phyloP scores from a whole-genome alignment of 2,113 vertebrate species.

The Pleuronectes platessa region DNA sequence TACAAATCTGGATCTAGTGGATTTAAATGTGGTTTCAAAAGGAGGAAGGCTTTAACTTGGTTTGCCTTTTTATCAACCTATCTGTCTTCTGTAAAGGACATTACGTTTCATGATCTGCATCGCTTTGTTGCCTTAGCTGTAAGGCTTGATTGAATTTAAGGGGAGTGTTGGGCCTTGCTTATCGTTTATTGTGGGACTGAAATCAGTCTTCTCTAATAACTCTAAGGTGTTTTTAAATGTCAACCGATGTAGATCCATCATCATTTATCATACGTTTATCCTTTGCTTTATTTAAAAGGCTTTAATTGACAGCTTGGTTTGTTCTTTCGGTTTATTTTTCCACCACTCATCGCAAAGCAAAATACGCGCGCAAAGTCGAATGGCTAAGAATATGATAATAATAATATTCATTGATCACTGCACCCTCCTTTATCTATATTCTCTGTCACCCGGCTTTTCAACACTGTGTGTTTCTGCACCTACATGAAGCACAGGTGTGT shows the following conservation, averaged over 20 bases:
- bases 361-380: too few relatives aligned
- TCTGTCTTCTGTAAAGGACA: too few relatives aligned
- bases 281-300: background rate
- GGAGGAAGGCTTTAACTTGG: background rate
- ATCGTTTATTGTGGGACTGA: background rate
- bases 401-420: too few relatives aligned
- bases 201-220: background rate
- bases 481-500: too few relatives aligned
- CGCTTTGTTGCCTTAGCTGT: too few relatives aligned
- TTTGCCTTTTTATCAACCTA: background rate
- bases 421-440: too few relatives aligned
- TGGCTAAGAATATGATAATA: too few relatives aligned
- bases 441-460: too few relatives aligned
- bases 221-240: background rate
- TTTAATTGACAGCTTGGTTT: background rate
- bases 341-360: too few relatives aligned
- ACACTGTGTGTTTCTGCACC: too few relatives aligned
- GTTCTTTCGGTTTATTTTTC: too few relatives aligned
- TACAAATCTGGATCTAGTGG: background rate
- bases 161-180: background rate
- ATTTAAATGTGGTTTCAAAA: background rate
- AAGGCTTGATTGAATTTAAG: background rate
- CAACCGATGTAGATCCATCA: background rate
- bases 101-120: too few relatives aligned
- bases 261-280: background rate